Percentiles rank a stretch among this genome's conserved stretches.
These are phyloP conservation scores for Drosophila imparisetae DNA, from an alignment of 2,888 invertebrate genomes.

Conservation along the genomic window DNA sequence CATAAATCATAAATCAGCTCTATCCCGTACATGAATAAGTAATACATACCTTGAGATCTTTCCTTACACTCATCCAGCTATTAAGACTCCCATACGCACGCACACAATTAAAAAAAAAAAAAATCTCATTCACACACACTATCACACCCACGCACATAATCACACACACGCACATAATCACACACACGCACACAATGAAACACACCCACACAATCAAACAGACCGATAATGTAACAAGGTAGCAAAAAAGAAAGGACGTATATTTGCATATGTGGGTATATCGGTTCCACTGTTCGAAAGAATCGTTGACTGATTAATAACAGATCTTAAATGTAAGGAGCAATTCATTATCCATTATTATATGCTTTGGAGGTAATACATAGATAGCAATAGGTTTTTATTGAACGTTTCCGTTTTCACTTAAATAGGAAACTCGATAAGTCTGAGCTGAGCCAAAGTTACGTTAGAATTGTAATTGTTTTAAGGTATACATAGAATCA, in stretches of 20 bases:
- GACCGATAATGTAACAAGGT: not conserved
- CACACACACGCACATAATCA: conserved; percentile 1
- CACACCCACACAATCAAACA: not conserved
- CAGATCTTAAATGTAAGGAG: not conserved
- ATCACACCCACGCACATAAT: not conserved
- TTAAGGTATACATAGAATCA: not conserved
- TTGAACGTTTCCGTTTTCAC: not conserved
- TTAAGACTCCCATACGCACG: not conserved
- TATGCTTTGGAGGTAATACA: no score
- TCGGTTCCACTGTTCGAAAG: not conserved
- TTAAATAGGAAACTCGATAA: not conserved
- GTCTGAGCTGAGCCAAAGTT: not conserved
- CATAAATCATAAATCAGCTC: conserved; percentile 20
- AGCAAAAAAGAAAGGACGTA: not conserved
- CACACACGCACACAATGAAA: not conserved
- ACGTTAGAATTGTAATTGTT: not conserved
- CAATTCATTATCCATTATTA: not conserved
- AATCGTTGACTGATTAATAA: not conserved
- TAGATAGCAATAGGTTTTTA: not conserved
- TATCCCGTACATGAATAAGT: conserved; percentile 2
- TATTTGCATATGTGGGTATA: not conserved
- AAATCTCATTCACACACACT: not conserved
- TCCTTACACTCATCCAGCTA: not conserved
- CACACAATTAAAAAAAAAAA: not conserved
- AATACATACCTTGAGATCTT: conserved; percentile 10